phyloP scores from a whole-genome alignment of 1,140 invertebrate genomes.

The Bacillus rossius region DNA sequence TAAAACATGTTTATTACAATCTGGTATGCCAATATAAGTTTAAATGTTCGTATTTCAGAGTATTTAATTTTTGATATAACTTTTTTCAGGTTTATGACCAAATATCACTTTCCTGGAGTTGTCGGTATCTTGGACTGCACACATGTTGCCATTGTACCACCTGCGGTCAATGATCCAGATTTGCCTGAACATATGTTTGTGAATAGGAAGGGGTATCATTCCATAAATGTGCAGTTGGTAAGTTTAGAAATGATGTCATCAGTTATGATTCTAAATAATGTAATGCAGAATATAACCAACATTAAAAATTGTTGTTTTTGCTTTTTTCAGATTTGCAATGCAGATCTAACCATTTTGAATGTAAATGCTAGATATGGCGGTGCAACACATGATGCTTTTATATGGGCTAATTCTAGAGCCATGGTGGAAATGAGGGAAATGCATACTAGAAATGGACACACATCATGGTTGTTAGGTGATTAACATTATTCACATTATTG shows the following conservation, averaged over 20 bases:
- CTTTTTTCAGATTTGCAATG: background rate
- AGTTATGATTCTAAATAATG: background rate
- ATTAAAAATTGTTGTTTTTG: background rate
- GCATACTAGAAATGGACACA: background rate
- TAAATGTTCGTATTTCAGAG: background rate
- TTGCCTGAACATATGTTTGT: slow-evolving; percentile 9
- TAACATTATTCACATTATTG: no score
- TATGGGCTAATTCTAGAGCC: background rate
- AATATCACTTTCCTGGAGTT: slow-evolving; percentile 15
- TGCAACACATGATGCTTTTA: background rate
- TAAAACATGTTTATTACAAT: background rate
- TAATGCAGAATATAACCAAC: background rate
- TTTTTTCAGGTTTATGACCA: background rate
- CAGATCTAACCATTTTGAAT: background rate
- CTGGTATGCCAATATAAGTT: background rate
- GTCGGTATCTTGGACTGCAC: slow-evolving; percentile 10
- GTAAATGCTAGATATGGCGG: background rate
- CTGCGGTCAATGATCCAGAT: slow-evolving; percentile 1
- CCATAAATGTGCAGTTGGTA: slow-evolving; percentile 19
- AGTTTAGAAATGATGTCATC: background rate
- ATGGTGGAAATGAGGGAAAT: background rate
- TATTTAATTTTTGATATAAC: background rate
- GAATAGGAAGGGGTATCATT: slow-evolving; percentile 14
- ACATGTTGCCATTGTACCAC: slow-evolving; percentile 11
- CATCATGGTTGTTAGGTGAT: background rate